These are phyloP conservation scores for Drosophila formosana DNA, from an alignment of 2,888 invertebrate genomes.

Conservation along the genomic window DNA sequence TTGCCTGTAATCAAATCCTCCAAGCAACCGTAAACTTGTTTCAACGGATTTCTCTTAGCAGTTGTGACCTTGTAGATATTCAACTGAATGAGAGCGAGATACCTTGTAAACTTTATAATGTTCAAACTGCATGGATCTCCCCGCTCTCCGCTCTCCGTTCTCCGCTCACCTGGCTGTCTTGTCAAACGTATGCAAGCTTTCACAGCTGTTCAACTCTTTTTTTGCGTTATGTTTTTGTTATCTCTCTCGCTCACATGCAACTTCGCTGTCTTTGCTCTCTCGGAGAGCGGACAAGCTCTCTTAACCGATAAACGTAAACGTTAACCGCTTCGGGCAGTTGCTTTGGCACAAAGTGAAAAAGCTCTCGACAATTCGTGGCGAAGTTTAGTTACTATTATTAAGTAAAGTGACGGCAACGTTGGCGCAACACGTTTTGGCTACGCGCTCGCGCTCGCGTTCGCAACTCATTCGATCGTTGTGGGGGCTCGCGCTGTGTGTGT, in stretches of 20 bases:
- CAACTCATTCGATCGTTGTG: conserved; percentile 54
- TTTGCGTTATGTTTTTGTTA: conserved; percentile 8
- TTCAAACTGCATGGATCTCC: conserved; percentile 8
- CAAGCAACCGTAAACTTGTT: conserved; percentile 28
- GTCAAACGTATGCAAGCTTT: conserved; percentile 5
- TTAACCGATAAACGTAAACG: conserved; percentile 23
- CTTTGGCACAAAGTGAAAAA: conserved; percentile 30
- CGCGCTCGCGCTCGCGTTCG: conserved; percentile 51
- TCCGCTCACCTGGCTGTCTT: not conserved
- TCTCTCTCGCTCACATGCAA: conserved; percentile 14
- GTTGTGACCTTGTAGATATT: conserved; percentile 37
- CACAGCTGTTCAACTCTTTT: conserved; percentile 48
- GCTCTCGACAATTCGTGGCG: conserved; percentile 40
- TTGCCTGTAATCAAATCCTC: not conserved
- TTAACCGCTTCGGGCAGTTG: conserved; percentile 48
- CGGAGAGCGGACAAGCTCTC: conserved; percentile 7
- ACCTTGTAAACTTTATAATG: conserved; percentile 12
- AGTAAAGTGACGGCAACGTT: conserved; percentile 74
- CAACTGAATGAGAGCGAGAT: conserved; percentile 12
- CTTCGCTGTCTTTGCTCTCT: conserved; percentile 11
- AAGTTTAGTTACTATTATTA: conserved; percentile 82
- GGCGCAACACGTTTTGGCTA: conserved; percentile 60
- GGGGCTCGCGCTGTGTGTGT: conserved; percentile 40
- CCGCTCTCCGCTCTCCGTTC: not conserved
- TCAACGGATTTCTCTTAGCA: conserved; percentile 4